A percentile compares a stretch with the other conserved stretches of the same genome.
phyloP scores from a whole-genome alignment of 2,888 invertebrate species.

The Argynnis bischoffii region DNA sequence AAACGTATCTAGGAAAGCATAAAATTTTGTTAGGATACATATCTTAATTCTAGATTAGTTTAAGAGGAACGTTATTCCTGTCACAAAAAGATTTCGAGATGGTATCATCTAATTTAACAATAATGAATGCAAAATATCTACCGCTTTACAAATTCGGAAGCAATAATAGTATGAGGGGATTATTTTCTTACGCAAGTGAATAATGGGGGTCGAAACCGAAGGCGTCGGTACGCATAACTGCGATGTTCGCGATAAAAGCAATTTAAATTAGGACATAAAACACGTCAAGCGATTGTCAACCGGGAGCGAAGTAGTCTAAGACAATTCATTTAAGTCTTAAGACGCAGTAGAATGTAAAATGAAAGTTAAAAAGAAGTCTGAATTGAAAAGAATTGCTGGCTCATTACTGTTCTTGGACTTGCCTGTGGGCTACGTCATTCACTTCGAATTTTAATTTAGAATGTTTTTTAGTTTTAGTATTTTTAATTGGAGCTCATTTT shows the following conservation, averaged over 20 bases:
- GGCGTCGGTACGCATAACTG: slow-evolving; percentile 49
- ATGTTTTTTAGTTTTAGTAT: slow-evolving; percentile 33
- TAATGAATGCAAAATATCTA: slow-evolving; percentile 10
- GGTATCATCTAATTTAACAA: not conserved
- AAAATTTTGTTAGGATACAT: too few relatives aligned
- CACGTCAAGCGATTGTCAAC: slow-evolving; percentile 73
- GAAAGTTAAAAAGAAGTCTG: slow-evolving; percentile 54
- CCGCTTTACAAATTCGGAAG: slow-evolving; percentile 14
- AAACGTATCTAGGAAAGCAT: too few relatives aligned
- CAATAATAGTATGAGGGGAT: slow-evolving; percentile 44
- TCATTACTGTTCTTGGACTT: slow-evolving; percentile 47
- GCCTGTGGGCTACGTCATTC: slow-evolving; percentile 43
- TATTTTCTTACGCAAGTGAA: slow-evolving; percentile 60
- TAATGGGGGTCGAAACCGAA: slow-evolving; percentile 48
- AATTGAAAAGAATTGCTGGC: slow-evolving; percentile 55
- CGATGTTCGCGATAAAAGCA: slow-evolving; percentile 64
- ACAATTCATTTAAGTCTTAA: slow-evolving; percentile 67
- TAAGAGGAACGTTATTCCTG: too few relatives aligned
- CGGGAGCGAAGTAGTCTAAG: slow-evolving; percentile 55
- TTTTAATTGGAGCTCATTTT: slow-evolving; percentile 16
- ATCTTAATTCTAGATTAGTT: too few relatives aligned
- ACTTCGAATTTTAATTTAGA: slow-evolving; percentile 38
- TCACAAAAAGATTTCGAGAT: not conserved
- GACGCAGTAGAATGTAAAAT: slow-evolving; percentile 54
- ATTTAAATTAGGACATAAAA: slow-evolving; percentile 60